Percentiles rank a stretch among this genome's conserved stretches.
phyloP scores from a whole-genome alignment of 2,113 vertebrate species.

The Ammospiza caudacuta region DNA sequence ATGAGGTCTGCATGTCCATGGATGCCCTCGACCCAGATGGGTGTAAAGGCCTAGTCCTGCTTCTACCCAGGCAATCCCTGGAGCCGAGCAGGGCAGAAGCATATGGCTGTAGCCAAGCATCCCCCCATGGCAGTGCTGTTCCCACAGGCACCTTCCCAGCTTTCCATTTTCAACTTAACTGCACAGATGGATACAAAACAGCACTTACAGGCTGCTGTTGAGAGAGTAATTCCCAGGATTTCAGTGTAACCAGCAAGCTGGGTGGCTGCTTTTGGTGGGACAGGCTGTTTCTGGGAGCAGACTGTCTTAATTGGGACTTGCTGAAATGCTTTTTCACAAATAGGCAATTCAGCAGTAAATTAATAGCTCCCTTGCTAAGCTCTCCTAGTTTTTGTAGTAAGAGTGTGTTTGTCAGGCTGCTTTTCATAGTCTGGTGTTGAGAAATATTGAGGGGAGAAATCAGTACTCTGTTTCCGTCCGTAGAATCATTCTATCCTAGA shows the following conservation, averaged over 20 bases:
- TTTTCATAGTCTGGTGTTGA: not conserved
- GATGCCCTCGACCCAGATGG: not conserved
- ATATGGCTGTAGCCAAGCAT: not conserved
- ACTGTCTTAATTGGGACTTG: not conserved
- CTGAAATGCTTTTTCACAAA: not conserved
- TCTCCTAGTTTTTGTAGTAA: not conserved
- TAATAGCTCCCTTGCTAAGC: not conserved
- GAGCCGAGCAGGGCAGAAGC: not conserved
- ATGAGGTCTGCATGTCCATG: accelerated
- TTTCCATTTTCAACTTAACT: not conserved
- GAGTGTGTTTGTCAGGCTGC: not conserved
- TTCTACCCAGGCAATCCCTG: not conserved
- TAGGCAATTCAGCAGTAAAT: not conserved
- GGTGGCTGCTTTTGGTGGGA: not conserved
- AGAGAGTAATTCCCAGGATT: not conserved
- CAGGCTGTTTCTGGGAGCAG: not conserved
- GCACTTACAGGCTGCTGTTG: not conserved
- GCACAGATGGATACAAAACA: not conserved
- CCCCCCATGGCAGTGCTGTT: not conserved
- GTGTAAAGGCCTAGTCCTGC: not conserved
- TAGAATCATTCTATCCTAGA: not conserved
- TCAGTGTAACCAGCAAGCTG: not conserved
- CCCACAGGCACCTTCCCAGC: not conserved
- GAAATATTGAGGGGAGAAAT: not conserved
- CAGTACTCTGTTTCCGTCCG: not conserved